Conservation (phyloP, 1,140 invertebrate species). For the Tyrophagus putrescentiae region DNA sequence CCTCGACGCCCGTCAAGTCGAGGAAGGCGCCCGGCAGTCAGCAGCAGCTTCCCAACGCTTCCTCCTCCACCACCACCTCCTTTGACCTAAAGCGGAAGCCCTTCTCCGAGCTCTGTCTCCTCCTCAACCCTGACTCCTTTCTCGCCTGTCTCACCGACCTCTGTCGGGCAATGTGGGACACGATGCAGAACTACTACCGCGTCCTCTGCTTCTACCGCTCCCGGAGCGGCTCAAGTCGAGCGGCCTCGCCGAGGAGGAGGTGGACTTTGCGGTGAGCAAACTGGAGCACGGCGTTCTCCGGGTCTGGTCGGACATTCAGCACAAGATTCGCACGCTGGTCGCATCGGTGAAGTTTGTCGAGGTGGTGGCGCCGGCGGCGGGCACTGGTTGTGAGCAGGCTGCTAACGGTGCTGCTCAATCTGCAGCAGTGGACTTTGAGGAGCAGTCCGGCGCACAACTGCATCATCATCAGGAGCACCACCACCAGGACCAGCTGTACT, state of each 20-base stretch:
- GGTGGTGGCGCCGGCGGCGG: background rate
- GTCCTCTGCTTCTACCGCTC: conserved; percentile 57
- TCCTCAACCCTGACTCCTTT: conserved; percentile 56
- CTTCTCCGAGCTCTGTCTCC: conserved; percentile 59
- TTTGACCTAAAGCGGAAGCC: conserved; percentile 37
- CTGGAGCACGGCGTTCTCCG: conserved; percentile 64
- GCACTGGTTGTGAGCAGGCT: background rate
- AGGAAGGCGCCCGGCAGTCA: background rate
- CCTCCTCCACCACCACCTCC: background rate
- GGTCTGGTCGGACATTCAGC: conserved; percentile 87
- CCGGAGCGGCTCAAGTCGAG: conserved; percentile 7
- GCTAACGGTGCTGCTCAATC: background rate
- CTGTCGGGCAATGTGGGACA: conserved; percentile 64
- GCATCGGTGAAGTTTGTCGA: conserved; percentile 39
- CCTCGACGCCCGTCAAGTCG: background rate
- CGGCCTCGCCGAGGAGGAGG: conserved; percentile 7
- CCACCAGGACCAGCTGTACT: conserved; percentile 49
- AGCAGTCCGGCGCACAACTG: background rate
- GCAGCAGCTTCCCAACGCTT: too few species aligned
- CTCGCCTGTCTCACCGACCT: conserved; percentile 62
- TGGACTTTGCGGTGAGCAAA: conserved; percentile 54
- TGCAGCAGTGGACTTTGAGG: background rate
- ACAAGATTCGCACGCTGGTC: conserved; percentile 65
- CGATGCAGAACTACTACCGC: conserved; percentile 63
- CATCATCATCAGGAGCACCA: too few species aligned